phyloP scores from a whole-genome alignment of 2,113 vertebrate genomes.

The Melozone crissalis region DNA sequence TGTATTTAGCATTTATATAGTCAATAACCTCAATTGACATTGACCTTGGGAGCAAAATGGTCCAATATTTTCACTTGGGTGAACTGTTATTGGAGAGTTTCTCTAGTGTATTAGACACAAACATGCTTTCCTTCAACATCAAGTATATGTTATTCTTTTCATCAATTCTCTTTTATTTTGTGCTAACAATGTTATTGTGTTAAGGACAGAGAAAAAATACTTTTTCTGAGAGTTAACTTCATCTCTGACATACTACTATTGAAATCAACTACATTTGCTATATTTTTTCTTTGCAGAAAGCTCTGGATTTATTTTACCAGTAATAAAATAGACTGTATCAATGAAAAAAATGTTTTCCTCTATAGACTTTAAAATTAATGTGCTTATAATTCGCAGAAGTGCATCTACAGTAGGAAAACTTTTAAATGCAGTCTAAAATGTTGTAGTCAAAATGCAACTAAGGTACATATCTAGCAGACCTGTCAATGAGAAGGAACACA shows the following conservation, averaged over 20 bases:
- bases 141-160: slow-evolving; percentile 25
- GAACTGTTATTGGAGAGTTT: slow-evolving; percentile 56
- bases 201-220: background rate
- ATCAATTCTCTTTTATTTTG: slow-evolving; percentile 58
- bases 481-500: background rate
- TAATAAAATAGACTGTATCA: background rate
- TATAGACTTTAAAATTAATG: background rate
- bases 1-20: slow-evolving; percentile 65
- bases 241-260: background rate
- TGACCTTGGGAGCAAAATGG: slow-evolving; percentile 40
- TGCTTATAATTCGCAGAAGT: background rate
- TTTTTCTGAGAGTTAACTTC: background rate
- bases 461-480: background rate
- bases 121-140: slow-evolving; percentile 51
- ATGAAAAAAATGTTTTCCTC: background rate
- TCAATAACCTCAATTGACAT: slow-evolving; percentile 53
- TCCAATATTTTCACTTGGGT: slow-evolving; percentile 63
- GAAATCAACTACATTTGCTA: background rate
- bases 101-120: slow-evolving; percentile 53
- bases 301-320: background rate
- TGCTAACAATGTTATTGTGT: slow-evolving; percentile 25
- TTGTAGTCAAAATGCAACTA: background rate
- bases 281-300: background rate
- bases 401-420: background rate
- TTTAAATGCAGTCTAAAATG: background rate